phyloP scores from a whole-genome alignment of 2,797 vertebrate species.

The Lophotriccus pileatus region DNA sequence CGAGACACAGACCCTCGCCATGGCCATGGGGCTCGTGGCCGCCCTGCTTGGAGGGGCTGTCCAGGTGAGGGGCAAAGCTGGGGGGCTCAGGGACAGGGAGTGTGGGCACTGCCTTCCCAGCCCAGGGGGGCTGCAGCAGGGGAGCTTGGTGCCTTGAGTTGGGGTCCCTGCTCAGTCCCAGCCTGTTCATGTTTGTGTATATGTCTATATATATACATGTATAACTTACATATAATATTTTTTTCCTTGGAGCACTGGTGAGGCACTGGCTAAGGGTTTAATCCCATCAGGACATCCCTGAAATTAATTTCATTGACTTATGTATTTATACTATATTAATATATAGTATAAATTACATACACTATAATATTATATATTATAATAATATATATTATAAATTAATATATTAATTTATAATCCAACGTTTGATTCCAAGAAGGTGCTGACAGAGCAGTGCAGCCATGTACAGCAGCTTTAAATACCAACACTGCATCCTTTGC shows the following conservation, averaged over 20 bases:
- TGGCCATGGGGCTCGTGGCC: constrained; percentile 91
- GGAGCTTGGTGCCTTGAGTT: not conserved
- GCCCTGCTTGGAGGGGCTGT: constrained; percentile 83
- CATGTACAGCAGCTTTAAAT: not conserved
- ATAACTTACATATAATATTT: not conserved
- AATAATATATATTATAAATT: not conserved
- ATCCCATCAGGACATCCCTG: not conserved
- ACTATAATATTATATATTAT: not conserved
- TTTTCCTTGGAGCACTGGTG: not conserved
- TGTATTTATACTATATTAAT: not conserved
- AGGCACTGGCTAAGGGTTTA: not conserved
- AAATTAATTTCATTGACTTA: not conserved
- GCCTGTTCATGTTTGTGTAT: not conserved
- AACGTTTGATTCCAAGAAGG: not conserved
- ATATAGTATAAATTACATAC: not conserved
- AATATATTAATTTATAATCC: not conserved
- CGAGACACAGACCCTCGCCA: constrained; percentile 87
- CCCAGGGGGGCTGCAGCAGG: accelerated
- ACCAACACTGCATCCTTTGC: not conserved
- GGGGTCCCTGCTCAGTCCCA: accelerated
- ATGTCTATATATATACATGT: not conserved
- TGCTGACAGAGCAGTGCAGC: not conserved
- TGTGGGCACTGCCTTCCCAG: accelerated
- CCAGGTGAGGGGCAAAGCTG: constrained; percentile 73
- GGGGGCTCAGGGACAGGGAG: accelerated